phyloP scores from a whole-genome alignment of 2,113 vertebrate genomes.

The Mirza zaza region DNA sequence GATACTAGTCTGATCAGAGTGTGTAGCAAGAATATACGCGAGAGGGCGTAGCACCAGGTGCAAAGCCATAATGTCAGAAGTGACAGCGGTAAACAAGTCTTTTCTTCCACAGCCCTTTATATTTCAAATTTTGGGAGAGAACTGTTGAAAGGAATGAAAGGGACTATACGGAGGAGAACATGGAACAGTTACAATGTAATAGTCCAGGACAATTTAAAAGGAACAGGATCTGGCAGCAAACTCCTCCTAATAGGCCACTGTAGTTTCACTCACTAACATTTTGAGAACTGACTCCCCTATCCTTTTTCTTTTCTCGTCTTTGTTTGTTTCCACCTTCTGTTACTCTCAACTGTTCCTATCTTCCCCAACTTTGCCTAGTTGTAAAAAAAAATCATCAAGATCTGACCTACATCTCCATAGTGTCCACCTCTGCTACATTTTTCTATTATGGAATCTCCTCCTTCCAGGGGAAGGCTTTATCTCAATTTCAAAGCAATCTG shows the following conservation, averaged over 20 bases:
- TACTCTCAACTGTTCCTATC: constrained; percentile 27
- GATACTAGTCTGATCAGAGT: not conserved
- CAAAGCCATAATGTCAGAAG: not conserved
- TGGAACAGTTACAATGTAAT: not conserved
- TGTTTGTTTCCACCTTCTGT: constrained; percentile 45
- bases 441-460: constrained; percentile 38
- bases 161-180: not conserved
- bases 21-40: not conserved
- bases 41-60: not conserved
- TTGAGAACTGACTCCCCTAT: not conserved
- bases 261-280: not conserved
- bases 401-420: constrained; percentile 66
- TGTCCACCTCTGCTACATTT: not conserved
- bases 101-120: not conserved
- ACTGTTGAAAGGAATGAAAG: not conserved
- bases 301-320: constrained; percentile 27
- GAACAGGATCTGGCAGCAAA: not conserved
- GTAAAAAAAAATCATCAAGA: constrained; percentile 26
- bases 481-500: constrained; percentile 60
- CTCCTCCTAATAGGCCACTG: not conserved
- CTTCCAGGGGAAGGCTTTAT: constrained; percentile 56
- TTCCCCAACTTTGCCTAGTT: constrained; percentile 27
- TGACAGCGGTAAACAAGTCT: not conserved
- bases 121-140: not conserved
- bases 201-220: not conserved